These are phyloP conservation scores for Drosophila teissieri DNA, from an alignment of 1,140 invertebrate species.

Conservation along the genomic window DNA sequence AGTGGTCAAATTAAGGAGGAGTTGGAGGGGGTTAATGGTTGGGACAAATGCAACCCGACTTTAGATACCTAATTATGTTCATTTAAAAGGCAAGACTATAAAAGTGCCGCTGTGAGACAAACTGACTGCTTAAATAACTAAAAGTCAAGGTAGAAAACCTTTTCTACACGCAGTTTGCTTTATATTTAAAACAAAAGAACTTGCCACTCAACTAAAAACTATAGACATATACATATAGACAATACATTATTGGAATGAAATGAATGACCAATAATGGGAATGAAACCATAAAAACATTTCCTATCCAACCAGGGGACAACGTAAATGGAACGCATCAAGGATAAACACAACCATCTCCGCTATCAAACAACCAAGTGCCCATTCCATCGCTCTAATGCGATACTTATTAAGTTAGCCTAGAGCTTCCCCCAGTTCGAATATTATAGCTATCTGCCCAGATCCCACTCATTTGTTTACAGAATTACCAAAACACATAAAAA, in stretches of 20 bases:
- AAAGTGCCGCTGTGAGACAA: no score
- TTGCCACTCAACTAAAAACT: no score
- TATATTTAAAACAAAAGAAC: no score
- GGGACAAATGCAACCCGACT: slow-evolving; percentile 1
- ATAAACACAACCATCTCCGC: slow-evolving; percentile 1
- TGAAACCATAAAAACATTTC: neutral
- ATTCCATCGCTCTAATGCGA: slow-evolving; percentile 55
- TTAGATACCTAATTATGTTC: slow-evolving; percentile 25
- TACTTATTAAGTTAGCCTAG: slow-evolving; percentile 71
- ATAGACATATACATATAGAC: no score
- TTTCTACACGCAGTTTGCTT: no score
- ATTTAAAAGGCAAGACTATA: neutral
- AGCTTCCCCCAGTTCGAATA: slow-evolving; percentile 9
- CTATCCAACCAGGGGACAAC: neutral
- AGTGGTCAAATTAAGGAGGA: slow-evolving; percentile 10
- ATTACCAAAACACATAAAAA: slow-evolving; percentile 35
- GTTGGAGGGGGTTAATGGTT: neutral
- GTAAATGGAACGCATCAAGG: neutral
- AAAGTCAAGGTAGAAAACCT: no score
- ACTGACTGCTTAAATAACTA: no score
- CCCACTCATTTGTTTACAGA: slow-evolving; percentile 73
- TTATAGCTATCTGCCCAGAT: slow-evolving; percentile 31
- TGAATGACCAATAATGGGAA: neutral
- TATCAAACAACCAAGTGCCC: slow-evolving; percentile 1
- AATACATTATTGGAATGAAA: no score